Evolutionary conservation across 1,140 invertebrate species (phyloP), one percentile per base, ranked within the genome.

Genomic region (Anastrepha ludens): DNA sequence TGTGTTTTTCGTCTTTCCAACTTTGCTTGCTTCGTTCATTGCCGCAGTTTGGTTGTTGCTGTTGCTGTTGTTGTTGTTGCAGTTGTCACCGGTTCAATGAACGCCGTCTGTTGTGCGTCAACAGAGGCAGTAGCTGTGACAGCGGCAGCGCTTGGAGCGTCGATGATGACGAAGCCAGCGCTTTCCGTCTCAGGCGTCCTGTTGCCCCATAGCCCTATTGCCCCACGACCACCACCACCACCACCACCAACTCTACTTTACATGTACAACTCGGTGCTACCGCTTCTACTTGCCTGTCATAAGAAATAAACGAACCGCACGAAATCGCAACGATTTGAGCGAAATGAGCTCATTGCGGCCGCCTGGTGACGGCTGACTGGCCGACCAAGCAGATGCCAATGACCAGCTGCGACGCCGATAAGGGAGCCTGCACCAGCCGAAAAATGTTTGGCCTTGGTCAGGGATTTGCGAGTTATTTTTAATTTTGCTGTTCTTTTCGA

Each of bases 401-500:
- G 74, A 81, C 74, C 74, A 81, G 50, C 74, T 50, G 74, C 47
- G 7, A 7, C 47, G 74, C 41, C 47, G 47, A 81, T 81, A 55
- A 81, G 74, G 74, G 74, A 81, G 74, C 74, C 74, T 81, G 74
- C 74, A 81, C n/a, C 74, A 81, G 74, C 74, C 74, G 20, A 81
- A 81, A 81, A 81, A 81, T 81, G 74, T 81, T 81, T 81, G 74
- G 74, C 74, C 74, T 81, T 81, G 74, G 74, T 81, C 74, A 81
- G 74, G 74, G 74, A 81, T 81, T 81, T 81, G 74, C 74, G 47
- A 86, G 81, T 89, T 90, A 65, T 87, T 87, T 50, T 85, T 87
- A 64, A 62, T 78, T 87, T 87, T 87, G 74, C 74, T 87, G 87
- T 47, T 81, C 64, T 87, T 87, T 70, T 87, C 89, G 87, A 87